Evolutionary conservation across 2,113 vertebrate species (phyloP).

Genomic region (Xiphorhynchus elegans): DNA sequence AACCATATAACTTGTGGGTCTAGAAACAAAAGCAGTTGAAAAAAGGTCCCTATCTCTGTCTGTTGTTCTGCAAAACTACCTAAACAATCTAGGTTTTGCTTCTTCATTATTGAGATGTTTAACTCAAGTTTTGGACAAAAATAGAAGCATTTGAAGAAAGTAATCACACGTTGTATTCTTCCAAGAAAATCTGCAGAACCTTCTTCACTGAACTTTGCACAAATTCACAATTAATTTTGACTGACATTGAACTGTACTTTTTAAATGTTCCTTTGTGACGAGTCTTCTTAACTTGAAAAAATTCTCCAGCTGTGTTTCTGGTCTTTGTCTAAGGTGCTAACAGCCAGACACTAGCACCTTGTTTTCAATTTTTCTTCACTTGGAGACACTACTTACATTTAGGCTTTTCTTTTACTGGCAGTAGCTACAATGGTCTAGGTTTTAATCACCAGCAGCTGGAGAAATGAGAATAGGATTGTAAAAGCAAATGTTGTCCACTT

Average conservation of each 20-base stretch:
- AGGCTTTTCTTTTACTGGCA: conserved; percentile 22
- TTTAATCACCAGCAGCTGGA: conserved; percentile 45
- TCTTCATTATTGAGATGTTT: not conserved
- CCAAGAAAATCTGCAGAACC: not conserved
- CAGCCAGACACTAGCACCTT: conserved; percentile 16
- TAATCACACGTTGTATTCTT: not conserved
- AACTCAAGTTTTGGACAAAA: not conserved
- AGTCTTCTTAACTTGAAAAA: not conserved
- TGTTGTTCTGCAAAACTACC: not conserved
- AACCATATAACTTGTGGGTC: not conserved
- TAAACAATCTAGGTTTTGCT: not conserved
- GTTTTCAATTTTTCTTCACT: conserved; percentile 28
- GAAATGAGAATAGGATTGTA: conserved; percentile 32
- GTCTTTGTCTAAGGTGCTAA: conserved; percentile 25
- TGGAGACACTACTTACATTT: not conserved
- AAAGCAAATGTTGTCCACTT: not conserved
- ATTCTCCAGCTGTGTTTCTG: conserved; percentile 1
- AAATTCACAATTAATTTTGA: conserved; percentile 8
- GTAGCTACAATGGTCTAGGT: not conserved
- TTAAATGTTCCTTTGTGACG: not conserved
- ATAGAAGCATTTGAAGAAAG: not conserved
- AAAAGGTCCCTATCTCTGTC: not conserved
- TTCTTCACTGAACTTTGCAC: not conserved
- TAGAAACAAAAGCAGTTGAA: not conserved
- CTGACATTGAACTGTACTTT: not conserved